Percentiles rank a stretch among this genome's conserved stretches.
These are phyloP conservation scores for Drosophila cyrtoloma DNA, from an alignment of 2,888 invertebrate genomes.

Conservation along the genomic window DNA sequence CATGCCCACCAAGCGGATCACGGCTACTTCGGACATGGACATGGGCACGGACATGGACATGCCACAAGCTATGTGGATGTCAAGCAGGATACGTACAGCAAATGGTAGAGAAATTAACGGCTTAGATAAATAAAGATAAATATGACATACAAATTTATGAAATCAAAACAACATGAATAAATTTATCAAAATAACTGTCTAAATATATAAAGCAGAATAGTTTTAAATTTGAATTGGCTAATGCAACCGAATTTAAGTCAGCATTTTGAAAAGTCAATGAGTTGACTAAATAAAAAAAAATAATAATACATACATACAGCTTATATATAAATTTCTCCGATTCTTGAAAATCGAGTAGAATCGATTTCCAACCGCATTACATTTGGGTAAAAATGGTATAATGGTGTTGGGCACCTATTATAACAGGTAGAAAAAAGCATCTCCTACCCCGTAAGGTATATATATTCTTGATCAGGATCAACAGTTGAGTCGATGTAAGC, in stretches of 20 bases:
- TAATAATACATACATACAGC: neutral
- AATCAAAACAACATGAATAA: constrained; percentile 23
- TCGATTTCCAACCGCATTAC: too few relatives aligned
- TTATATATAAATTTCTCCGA: too few relatives aligned
- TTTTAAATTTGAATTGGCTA: neutral
- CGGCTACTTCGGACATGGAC: constrained; percentile 36
- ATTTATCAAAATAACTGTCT: neutral
- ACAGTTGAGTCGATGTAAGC: too few relatives aligned
- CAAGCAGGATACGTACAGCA: constrained; percentile 69
- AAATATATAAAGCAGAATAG: neutral
- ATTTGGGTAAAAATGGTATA: too few relatives aligned
- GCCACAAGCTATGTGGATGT: constrained; percentile 80
- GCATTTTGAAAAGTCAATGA: neutral
- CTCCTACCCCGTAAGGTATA: too few relatives aligned
- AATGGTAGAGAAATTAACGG: constrained; percentile 47
- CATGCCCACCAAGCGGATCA: constrained; percentile 78
- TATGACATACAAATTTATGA: constrained; percentile 2
- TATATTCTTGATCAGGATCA: too few relatives aligned
- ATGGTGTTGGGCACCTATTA: too few relatives aligned
- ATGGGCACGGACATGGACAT: constrained; percentile 15
- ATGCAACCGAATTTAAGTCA: neutral
- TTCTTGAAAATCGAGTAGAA: too few relatives aligned
- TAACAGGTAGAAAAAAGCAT: too few relatives aligned
- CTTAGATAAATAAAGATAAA: neutral
- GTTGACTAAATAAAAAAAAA: neutral